Conservation (phyloP, 2,113 vertebrate genomes). For the Nyctibius bracteatus region DNA sequence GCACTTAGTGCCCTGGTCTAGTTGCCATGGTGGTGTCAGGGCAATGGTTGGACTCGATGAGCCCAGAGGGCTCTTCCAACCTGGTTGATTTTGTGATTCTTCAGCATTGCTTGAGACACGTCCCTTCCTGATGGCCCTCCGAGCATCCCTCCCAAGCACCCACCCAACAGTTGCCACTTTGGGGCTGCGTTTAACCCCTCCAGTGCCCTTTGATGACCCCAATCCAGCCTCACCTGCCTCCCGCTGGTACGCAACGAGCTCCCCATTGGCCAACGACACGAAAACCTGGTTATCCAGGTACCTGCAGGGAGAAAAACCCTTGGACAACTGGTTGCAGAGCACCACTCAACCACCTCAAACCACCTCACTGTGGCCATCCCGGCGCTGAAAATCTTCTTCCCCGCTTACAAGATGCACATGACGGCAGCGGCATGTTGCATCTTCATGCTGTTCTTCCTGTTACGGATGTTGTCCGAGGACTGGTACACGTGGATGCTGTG, state of each 20-base stretch:
- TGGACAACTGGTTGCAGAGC: neutral
- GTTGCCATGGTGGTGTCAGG: no score
- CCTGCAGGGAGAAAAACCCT: slow-evolving; percentile 58
- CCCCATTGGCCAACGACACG: slow-evolving; percentile 92
- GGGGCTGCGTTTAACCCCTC: neutral
- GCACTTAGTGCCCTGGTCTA: no score
- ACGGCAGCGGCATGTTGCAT: slow-evolving; percentile 92
- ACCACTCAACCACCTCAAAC: neutral
- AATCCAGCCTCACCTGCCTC: slow-evolving; percentile 81
- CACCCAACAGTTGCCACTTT: neutral
- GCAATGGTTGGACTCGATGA: no score
- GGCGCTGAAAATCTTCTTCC: accelerated
- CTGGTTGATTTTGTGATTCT: no score
- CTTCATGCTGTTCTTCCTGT: slow-evolving; percentile 99
- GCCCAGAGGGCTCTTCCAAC: no score
- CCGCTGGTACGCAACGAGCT: slow-evolving; percentile 92
- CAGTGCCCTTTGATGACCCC: accelerated
- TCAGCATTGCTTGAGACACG: no score
- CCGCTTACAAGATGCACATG: slow-evolving; percentile 89
- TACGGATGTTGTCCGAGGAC: slow-evolving; percentile 97
- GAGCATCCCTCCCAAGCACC: neutral
- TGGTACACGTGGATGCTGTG: slow-evolving; percentile 96
- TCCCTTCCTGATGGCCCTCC: no score
- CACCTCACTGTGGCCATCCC: neutral
- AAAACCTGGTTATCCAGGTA: slow-evolving; percentile 98